Percentiles rank a stretch among this genome's conserved stretches.
Conservation (phyloP, 2,113 vertebrate genomes). For the Nothobranchius kuhntae region DNA sequence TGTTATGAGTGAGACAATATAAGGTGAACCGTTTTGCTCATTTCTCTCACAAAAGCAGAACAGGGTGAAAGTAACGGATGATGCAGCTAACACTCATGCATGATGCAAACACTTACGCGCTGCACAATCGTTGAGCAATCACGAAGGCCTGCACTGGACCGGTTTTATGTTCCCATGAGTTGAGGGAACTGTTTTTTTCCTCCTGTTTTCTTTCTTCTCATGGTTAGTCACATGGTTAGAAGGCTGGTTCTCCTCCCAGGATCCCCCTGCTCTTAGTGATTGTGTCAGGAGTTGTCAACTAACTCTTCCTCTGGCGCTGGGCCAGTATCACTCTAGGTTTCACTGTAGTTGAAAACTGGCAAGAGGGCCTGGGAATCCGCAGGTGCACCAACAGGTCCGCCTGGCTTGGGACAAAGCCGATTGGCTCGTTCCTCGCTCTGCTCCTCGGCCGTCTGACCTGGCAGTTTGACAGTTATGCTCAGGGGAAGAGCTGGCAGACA, state of each 20-base stretch:
- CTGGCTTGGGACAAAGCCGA: slow-evolving; percentile 36
- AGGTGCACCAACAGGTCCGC: slow-evolving; percentile 71
- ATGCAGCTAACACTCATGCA: background rate
- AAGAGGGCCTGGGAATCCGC: slow-evolving; percentile 71
- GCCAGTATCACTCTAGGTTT: slow-evolving; percentile 83
- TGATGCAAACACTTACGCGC: slow-evolving; percentile 6
- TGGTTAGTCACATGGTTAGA: slow-evolving; percentile 69
- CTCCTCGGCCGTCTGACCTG: slow-evolving; percentile 39
- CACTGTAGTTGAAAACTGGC: slow-evolving; percentile 69
- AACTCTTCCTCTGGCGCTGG: slow-evolving; percentile 67
- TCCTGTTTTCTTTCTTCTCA: slow-evolving; percentile 46
- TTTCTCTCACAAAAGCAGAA: background rate
- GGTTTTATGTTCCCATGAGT: slow-evolving; percentile 78
- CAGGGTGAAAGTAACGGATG: background rate
- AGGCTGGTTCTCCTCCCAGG: slow-evolving; percentile 65
- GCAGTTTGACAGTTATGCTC: slow-evolving; percentile 60
- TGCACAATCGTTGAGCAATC: slow-evolving; percentile 68
- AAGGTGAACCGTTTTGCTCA: background rate
- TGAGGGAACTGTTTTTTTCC: slow-evolving; percentile 57
- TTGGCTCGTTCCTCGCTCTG: slow-evolving; percentile 38
- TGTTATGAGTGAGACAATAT: background rate
- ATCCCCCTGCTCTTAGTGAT: slow-evolving; percentile 33
- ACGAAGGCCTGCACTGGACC: slow-evolving; percentile 50
- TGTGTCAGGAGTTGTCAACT: slow-evolving; percentile 65
- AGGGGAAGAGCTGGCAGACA: slow-evolving; percentile 37